Percentiles rank a stretch among this genome's conserved stretches.
Evolutionary conservation across 1,140 invertebrate genomes (phyloP).

Genomic region (Cydia pomonella): DNA sequence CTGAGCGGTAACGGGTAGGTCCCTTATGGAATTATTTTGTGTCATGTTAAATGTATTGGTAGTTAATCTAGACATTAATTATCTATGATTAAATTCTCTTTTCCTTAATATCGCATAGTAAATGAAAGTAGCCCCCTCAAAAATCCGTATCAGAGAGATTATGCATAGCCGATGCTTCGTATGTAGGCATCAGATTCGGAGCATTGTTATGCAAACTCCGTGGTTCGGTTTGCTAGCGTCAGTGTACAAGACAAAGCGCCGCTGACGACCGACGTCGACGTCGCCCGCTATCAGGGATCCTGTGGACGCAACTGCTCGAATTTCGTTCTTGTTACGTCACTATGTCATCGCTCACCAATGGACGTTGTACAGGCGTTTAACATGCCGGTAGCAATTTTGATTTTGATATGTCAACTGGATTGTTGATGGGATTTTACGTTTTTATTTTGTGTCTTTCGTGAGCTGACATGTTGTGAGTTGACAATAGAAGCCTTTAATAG

Average conservation of each 20-base stretch:
- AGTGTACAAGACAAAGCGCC: conserved; percentile 74
- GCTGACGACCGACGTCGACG: conserved; percentile 67
- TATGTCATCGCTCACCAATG: conserved; percentile 15
- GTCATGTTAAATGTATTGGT: too few species aligned
- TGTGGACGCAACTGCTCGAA: conserved; percentile 55
- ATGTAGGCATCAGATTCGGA: conserved; percentile 63
- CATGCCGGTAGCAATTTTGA: conserved; percentile 30
- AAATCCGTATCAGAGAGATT: conserved; percentile 33
- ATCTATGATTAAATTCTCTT: too few species aligned
- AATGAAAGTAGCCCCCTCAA: conserved; percentile 4
- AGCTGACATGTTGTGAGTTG: neutral
- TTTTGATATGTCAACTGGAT: conserved; percentile 20
- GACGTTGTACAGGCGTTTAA: conserved; percentile 29
- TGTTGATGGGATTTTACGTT: conserved; percentile 15
- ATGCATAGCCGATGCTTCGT: conserved; percentile 40
- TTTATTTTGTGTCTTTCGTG: conserved; percentile 5
- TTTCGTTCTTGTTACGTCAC: conserved; percentile 45
- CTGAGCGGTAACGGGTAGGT: too few species aligned
- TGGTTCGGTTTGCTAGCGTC: conserved; percentile 66
- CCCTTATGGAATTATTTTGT: too few species aligned
- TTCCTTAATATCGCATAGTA: neutral
- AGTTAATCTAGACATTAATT: too few species aligned
- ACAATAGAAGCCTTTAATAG: neutral
- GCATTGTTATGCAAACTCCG: conserved; percentile 76
- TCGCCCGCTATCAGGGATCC: conserved; percentile 60